Base-by-base conservation (phyloP, 1,140 invertebrate genomes). In the Pseudoatta argentina region DNA sequence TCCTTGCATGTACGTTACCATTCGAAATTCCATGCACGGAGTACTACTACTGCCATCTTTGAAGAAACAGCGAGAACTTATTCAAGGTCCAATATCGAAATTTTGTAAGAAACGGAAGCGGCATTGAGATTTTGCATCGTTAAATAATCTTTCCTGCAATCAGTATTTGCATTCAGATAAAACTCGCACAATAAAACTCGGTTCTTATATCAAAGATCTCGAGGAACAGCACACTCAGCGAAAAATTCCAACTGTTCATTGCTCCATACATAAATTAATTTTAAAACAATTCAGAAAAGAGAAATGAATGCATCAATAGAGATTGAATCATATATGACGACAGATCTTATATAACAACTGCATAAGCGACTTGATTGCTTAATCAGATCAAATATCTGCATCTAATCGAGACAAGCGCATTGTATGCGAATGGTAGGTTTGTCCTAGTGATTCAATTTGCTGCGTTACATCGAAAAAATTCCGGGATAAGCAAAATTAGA, bases 341-440 rank as follows among this genome's bases (percentile, higher is more conserved):
- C 55, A 16, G 44, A 61, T 30, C 24, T 83, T 83, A 75, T 10
- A 21, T 83, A 83, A 83, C 39, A 34, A 83, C 27, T n/a, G 18
- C 39, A 59, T 67, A 59, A 82, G 7, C 24, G 66, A 21, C 18
- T 61, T n/a, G 34, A 73, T 48, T 71, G 14, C 21, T 69, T 69
- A 39, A 82, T 73, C 39, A 16, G 18, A 82, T 61, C 16, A 30
- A 44, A n/a, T n/a, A 61, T 8, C 16, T 21, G 6, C 16, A 27
- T 72, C 3, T 57, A 53, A 44, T n/a, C 1, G 14, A 14, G 12
- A 18, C 6, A 81, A 24, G 3, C 21, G 24, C 34, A 18, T 12
- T 21, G 14, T 10, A 27, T 48, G 16, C 24, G 39, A 61, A 24
- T 39, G 5, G 44, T 48, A 61, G 71, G 1, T 83, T n/a, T 18